These are phyloP conservation scores for Piliocolobus tephrosceles DNA, from an alignment of 2,113 vertebrate species.

Conservation along the genomic window DNA sequence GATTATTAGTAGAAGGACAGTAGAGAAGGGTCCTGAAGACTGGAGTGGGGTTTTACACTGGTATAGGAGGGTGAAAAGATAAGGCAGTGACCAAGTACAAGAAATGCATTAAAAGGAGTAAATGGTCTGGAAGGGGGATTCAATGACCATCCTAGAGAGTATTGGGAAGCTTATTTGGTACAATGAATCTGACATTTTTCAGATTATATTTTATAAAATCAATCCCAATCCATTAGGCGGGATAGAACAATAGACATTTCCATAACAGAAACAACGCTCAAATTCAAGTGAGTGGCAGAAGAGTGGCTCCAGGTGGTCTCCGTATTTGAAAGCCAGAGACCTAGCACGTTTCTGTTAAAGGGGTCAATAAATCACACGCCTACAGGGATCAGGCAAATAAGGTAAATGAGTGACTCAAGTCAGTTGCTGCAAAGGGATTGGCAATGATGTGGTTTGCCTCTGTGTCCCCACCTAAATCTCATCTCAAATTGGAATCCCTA, in stretches of 20 bases:
- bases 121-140: background rate
- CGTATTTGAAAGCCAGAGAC: background rate
- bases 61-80: background rate
- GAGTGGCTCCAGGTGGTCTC: background rate
- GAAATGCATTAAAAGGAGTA: background rate
- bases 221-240: background rate
- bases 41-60: background rate
- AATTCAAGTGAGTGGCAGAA: background rate
- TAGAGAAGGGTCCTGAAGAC: background rate
- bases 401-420: background rate
- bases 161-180: background rate
- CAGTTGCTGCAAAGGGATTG: background rate
- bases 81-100: background rate
- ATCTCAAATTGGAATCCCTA: too few relatives aligned
- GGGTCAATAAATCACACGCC: background rate
- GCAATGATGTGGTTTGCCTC: too few relatives aligned
- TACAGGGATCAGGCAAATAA: too few relatives aligned
- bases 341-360: background rate
- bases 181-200: background rate
- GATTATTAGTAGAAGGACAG: background rate
- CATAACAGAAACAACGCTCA: background rate
- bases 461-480: too few relatives aligned
- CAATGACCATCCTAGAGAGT: fast-evolving
- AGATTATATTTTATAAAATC: background rate
- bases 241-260: background rate